Base-by-base conservation (phyloP, 2,113 vertebrate genomes). In the Nothobranchius furzeri region DNA sequence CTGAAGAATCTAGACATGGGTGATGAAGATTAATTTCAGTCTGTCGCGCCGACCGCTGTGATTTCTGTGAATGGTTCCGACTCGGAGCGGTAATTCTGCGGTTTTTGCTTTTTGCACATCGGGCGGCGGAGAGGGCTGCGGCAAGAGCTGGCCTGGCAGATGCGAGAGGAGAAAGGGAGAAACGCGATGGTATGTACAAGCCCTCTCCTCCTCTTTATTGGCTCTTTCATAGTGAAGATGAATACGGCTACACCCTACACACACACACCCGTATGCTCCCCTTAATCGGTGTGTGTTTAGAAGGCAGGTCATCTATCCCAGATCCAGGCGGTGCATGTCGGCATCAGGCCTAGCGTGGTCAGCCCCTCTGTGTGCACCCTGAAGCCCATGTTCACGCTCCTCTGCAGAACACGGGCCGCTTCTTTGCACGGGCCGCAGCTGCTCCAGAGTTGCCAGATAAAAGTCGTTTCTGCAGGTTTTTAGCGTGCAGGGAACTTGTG, bases 121-220 rank as follows among this genome's bases (percentile, higher is more conserved):
- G 85, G 85, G 85, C 86, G 86, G 85, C 86, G 88, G 77, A 74
- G 76, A 84, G 81, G 86, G 83, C 88, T 90, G 90, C 89, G 87
- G 89, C 88, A 89, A 85, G 82, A 24, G 56, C 76, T 76, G 88
- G 87, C 87, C 89, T 88, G 87, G 90, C 87, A 88, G 87, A 87
- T 89, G 87, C 82, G 12, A 56, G 76, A 73, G 78, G 76, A 73
- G 78, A 86, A 74, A 86, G 78, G 79, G 66, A 81, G 84, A 84
- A 78, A 64, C 73, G 87, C 88, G 77, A 75, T 81, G 89, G 88
- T 89, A 91, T 84, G 90, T 89, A 15, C 73, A 48, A 60, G 58
- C 76, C 65, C 62, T 50, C 24, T 15, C 51, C 68, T 50, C 67
- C 47, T 40, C 42, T 82, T 81, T 69, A 68, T 37, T 66, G 67